Base-by-base conservation (phyloP, 2,888 invertebrate species). In the Bhutanitis thaidina region DNA sequence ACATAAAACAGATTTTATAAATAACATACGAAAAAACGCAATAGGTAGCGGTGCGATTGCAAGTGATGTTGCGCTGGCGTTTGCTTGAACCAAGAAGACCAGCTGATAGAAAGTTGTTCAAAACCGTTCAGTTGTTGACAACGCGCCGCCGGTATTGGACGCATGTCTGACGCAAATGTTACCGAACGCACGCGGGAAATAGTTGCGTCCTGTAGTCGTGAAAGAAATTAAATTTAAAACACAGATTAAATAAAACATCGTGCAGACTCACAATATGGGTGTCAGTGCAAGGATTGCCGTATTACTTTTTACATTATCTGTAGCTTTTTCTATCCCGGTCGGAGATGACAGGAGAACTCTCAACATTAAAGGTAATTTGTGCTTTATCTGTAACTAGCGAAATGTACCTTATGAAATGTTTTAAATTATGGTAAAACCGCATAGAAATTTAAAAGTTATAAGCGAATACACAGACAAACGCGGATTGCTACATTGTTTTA, bases 31-130 rank as follows among this genome's bases (percentile, higher is more conserved):
- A 37, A 32, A 30, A 41, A 40, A 34, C 16, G 7, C 12, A 29
- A 39, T 39, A 14, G 10, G 34, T 38, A 14, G 1, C 20, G 25
- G 43, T 13, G 35, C 34, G 38, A 10, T 34, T 51, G 46, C 38
- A 47, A 40, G 27, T 41, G 43, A 69, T 66, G 67, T 73, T 77
- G 80, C 79, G 79, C 73, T 57, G 57, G 69, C 81, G 78, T 80
- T 79, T 79, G 78, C 72, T 25, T 8, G 27, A 5, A 27, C 7
- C 27, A 45, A 37, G 14, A 47, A 40, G 29, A 52, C 57, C 61
- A 85, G 77, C 72, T 69, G 74, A 71, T 89, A 88, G 90, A 90
- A 90, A 89, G 90, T 88, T 71, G 64, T 66, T 65, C 68, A 54
- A 63, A 61, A 62, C 43, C 55, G 71, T 72, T 83, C 76, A 90